These are phyloP conservation scores for Erpobdella octoculata DNA, from an alignment of 2,888 invertebrate species.

Conservation along the genomic window DNA sequence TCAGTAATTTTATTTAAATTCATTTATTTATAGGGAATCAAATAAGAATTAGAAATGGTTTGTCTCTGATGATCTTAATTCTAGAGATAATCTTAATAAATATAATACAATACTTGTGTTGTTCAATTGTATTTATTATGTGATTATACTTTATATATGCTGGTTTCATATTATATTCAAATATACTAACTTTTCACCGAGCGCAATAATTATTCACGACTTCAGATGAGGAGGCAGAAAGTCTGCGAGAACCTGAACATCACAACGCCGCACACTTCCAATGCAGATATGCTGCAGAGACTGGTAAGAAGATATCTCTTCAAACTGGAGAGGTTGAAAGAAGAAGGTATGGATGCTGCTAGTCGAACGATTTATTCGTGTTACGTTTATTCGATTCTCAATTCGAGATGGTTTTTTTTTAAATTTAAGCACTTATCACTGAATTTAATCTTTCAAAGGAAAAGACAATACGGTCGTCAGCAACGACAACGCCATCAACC, in stretches of 20 bases:
- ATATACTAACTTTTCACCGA: too few relatives aligned
- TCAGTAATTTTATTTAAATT: neutral
- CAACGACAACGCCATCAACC: slow-evolving; percentile 19
- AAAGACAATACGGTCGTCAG: slow-evolving; percentile 29
- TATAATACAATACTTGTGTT: neutral
- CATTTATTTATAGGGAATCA: neutral
- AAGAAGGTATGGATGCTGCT: slow-evolving; percentile 41
- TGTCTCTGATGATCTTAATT: neutral
- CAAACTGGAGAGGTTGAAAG: slow-evolving; percentile 49
- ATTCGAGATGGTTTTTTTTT: too few relatives aligned
- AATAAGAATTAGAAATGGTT: neutral
- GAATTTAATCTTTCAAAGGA: slow-evolving; percentile 10
- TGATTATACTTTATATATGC: neutral
- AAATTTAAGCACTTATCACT: neutral
- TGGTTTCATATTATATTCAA: too few relatives aligned
- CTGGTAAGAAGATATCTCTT: slow-evolving; percentile 50
- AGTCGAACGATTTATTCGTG: too few relatives aligned
- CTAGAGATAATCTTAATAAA: neutral
- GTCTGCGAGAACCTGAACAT: slow-evolving; percentile 40
- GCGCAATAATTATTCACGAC: neutral
- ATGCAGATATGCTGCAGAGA: slow-evolving; percentile 50
- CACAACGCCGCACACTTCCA: slow-evolving; percentile 42
- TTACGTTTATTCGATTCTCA: too few relatives aligned
- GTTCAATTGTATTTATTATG: neutral
- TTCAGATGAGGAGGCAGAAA: slow-evolving; percentile 42